Base-by-base conservation (phyloP, 2,797 vertebrate species). In the Zenarchopterus dispar region DNA sequence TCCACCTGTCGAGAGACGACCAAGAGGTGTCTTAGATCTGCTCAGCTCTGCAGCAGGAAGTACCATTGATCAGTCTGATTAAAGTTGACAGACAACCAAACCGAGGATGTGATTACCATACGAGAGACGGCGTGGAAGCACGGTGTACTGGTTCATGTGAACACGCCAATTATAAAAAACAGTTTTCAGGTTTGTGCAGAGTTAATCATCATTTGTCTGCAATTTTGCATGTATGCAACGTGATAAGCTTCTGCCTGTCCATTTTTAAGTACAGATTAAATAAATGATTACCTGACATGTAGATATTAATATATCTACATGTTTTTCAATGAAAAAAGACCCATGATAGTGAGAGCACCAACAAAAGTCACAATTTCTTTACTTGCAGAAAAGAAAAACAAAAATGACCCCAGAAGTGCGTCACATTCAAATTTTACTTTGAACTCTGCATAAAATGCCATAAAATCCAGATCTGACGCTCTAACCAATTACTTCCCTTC, bases 1-100 rank as follows among this genome's bases (percentile, higher is more conserved):
- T 98, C 97, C 85, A 98, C 97, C 97, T 98, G 77, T 52, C 16
- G 23, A 36, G 10, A 77, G 36, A 56, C 5, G 24, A 55, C 18
- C 19, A 31, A 66, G 31, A 56, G 62, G 43, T 49, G 51, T 56
- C 72, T 81, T 43, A 80, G 56, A 72, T 41, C 21, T 57, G 62
- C 3, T 64, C 50, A 26, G n/a, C 48, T 41, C 52, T 13, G 48
- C 70, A 48, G 42, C 36, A 58, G 67, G 64, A 82, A 67, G 57
- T 57, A 56, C 0, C 22, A 23, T 36, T 43, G 56, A 81, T 80
- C 62, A 55, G 44, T 49, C 31, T 61, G 73, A 78, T 45, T 24
- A 65, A 76, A 70, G 64, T 58, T 67, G 56, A 81, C 41, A 53
- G 56, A 77, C 36, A 45, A 58, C 70, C 16, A 18, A 69, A 57